These are phyloP conservation scores for Fistularia commersonii DNA, from an alignment of 2,797 vertebrate genomes.

Conservation along the genomic window DNA sequence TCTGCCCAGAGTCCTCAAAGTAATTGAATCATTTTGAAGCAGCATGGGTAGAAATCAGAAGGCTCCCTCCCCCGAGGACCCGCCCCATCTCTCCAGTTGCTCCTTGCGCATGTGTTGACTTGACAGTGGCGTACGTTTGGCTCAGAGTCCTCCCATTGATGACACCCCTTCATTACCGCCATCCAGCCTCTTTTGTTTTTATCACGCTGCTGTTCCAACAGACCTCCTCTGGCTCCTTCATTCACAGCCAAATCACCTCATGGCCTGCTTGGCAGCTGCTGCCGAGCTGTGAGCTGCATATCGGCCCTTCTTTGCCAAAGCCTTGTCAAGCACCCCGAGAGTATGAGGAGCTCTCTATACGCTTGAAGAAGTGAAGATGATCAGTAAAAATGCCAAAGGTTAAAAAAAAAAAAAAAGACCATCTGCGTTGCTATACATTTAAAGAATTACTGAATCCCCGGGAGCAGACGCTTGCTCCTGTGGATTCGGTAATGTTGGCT, in stretches of 20 bases:
- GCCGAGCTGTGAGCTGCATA: slow-evolving; percentile 1
- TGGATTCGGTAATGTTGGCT: background rate
- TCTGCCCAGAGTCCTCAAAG: background rate
- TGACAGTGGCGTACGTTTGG: slow-evolving; percentile 9
- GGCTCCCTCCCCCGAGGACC: background rate
- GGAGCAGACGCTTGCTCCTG: background rate
- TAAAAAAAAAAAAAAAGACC: slow-evolving; percentile 9
- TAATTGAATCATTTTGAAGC: slow-evolving; percentile 8
- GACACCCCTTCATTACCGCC: slow-evolving; percentile 6
- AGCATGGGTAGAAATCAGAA: slow-evolving; percentile 30
- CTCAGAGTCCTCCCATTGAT: background rate
- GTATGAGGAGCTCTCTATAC: slow-evolving; percentile 18
- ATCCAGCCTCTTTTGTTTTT: slow-evolving; percentile 1
- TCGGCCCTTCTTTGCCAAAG: slow-evolving; percentile 21
- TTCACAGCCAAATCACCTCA: slow-evolving; percentile 13
- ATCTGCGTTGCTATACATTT: background rate
- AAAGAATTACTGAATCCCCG: background rate
- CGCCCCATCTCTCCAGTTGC: slow-evolving; percentile 11
- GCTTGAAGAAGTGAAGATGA: slow-evolving; percentile 23
- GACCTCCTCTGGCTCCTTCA: slow-evolving; percentile 6
- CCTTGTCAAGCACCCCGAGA: slow-evolving; percentile 18
- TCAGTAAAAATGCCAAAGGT: slow-evolving; percentile 4
- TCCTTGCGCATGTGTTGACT: slow-evolving; percentile 27
- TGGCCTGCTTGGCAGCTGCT: slow-evolving; percentile 16
- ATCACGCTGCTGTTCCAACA: slow-evolving; percentile 6